Evolutionary conservation across 1,140 invertebrate species (phyloP), one percentile per base, ranked within the genome.

Genomic region (Littorina saxatilis): DNA sequence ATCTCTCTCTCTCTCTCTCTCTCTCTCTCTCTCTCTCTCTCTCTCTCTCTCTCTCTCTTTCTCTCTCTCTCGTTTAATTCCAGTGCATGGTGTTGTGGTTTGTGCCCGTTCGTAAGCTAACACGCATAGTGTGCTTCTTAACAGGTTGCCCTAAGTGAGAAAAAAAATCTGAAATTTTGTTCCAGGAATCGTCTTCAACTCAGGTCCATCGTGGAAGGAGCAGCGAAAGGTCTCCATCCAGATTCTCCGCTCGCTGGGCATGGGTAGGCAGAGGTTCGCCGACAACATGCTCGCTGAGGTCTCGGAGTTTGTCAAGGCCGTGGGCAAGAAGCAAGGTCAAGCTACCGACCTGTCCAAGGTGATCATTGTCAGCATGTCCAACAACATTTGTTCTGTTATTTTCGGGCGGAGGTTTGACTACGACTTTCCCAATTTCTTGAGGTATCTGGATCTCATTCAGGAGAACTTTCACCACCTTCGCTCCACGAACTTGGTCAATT

Each of bases 351-450:
- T 68, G 66, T 17, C 35, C 13, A 68, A 40, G 35, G 7, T 39
- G 0, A 13, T 20, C 0, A 20, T 17, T 15, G 66, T 68, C 96
- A 4, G 95, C n/a, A 52, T 98, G 79, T 96, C 96, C 88, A 99
- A 98, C 91, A 96, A 98, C 0, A 98, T 99, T 81, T 97, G 97
- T 90, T 95, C 95, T 39, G 95, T 98, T 50, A 94, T 97, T 83
- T 98, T 98, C 96, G 96, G 96, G 27, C 95, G 96, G 0, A 93
- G 96, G 13, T 98, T 98, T 90, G 94, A 94, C 63, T 94, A 95
- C 47, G 87, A 94, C 78, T 20, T 11, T 17, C 20, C n/a, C 5
- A 27, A 5, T 5, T 66, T 66, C 29, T 66, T 27, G 27, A 68
- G 74, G 39, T 83, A 80, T 40, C 32, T 80, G 39, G 72, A 63